Evolutionary conservation across 1,140 invertebrate genomes (phyloP).

Genomic region (Armadillidium nasatum): DNA sequence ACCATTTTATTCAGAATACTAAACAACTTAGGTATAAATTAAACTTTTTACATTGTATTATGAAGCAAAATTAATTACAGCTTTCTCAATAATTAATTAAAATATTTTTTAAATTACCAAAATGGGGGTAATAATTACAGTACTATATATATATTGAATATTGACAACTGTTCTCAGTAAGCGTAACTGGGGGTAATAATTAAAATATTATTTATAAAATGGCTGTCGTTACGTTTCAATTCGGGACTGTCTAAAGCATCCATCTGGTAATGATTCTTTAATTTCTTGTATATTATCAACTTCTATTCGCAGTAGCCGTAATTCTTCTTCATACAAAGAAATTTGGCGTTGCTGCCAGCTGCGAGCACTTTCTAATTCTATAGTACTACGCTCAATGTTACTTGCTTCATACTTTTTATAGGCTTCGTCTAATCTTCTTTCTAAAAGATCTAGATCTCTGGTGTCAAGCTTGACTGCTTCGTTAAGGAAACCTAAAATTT

Average conservation of each 20-base stretch:
- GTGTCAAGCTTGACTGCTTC: conserved; percentile 71
- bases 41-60: neutral
- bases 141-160: neutral
- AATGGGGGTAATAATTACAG: neutral
- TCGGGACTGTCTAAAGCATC: conserved; percentile 67
- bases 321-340: conserved; percentile 74
- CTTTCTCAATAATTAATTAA: neutral
- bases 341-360: conserved; percentile 59
- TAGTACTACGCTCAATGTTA: conserved; percentile 33
- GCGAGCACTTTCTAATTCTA: conserved; percentile 26
- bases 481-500: conserved; percentile 72
- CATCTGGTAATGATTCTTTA: conserved; percentile 68
- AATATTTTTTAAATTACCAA: neutral
- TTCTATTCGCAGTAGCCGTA: conserved; percentile 65
- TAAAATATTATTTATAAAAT: neutral
- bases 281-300: conserved; percentile 85
- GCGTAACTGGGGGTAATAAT: neutral
- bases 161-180: neutral
- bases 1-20: conserved; percentile 1
- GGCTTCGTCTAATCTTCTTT: conserved; percentile 65
- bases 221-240: conserved; percentile 52
- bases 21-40: neutral
- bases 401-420: conserved; percentile 54
- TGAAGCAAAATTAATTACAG: neutral
- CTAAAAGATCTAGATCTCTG: conserved; percentile 64